Evolutionary conservation across 2,113 vertebrate species (phyloP).

Genomic region (Ellobius talpinus): DNA sequence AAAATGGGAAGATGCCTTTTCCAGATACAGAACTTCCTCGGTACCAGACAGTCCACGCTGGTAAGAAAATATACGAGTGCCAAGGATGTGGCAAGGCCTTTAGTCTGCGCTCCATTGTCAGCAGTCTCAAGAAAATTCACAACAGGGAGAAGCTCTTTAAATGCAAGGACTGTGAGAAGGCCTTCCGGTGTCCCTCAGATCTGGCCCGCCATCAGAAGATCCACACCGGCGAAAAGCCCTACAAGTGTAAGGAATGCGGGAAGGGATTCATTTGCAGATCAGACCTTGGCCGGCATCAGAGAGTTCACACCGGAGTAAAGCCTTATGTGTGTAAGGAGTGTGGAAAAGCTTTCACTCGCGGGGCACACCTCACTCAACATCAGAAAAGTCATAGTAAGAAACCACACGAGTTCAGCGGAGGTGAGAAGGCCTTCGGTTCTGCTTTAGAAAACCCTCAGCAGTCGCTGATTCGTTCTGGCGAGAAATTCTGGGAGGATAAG

Average conservation of each 20-base stretch:
- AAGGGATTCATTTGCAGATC: conserved; percentile 9
- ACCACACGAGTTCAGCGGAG: neutral
- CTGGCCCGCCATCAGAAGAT: neutral
- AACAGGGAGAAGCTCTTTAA: neutral
- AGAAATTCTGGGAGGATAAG: neutral
- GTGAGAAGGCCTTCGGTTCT: neutral
- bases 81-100: neutral
- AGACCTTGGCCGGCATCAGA: conserved; percentile 5
- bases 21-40: neutral
- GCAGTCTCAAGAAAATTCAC: neutral
- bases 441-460: neutral
- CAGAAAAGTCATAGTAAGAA: conserved; percentile 21
- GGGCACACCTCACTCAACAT: neutral
- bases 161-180: neutral
- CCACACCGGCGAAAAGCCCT: conserved; percentile 7
- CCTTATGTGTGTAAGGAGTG: neutral
- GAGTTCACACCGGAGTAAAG: neutral
- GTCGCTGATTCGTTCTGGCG: neutral
- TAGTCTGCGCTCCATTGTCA: neutral
- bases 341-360: neutral
- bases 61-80: neutral
- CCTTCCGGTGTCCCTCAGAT: neutral
- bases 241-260: conserved; percentile 15
- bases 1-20: neutral
- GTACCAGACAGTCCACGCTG: neutral